Conservation (phyloP, 2,797 vertebrate species). For the Antennarius maculatus region DNA sequence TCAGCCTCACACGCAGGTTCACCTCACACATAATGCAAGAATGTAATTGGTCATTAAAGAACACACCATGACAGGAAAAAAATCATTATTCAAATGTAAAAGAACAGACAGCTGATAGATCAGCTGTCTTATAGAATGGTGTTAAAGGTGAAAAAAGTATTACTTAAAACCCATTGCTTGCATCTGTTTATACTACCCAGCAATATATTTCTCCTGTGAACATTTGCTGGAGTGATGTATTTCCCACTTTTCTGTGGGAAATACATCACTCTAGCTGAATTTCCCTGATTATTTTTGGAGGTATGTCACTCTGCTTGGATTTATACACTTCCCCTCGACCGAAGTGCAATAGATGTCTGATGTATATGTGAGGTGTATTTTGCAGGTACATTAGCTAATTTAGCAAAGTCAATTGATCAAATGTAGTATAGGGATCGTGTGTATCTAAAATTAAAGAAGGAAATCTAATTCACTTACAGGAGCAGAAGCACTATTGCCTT, state of each 20-base stretch:
- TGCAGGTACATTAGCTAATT: conserved; percentile 70
- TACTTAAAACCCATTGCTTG: conserved; percentile 37
- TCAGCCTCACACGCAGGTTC: not conserved
- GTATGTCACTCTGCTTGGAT: conserved; percentile 6
- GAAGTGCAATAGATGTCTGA: conserved; percentile 21
- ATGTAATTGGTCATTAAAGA: conserved; percentile 31
- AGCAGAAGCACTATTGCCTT: conserved; percentile 29
- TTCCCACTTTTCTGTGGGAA: conserved; percentile 14
- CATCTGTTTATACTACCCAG: conserved; percentile 10
- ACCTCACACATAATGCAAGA: conserved; percentile 17
- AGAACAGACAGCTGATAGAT: no score
- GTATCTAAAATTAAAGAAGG: conserved; percentile 63
- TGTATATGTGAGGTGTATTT: conserved; percentile 37
- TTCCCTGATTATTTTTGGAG: conserved; percentile 25
- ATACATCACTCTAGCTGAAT: conserved; percentile 32
- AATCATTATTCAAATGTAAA: not conserved
- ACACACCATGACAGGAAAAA: not conserved
- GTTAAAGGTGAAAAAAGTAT: no score
- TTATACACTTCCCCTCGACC: conserved; percentile 19
- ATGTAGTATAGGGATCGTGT: conserved; percentile 60
- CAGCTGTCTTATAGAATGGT: no score
- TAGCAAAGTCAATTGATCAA: conserved; percentile 64
- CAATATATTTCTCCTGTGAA: conserved; percentile 16
- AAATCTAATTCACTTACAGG: conserved; percentile 55
- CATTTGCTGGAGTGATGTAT: not conserved